Conservation (phyloP, 2,797 vertebrate species). For the Microchirus variegatus region DNA sequence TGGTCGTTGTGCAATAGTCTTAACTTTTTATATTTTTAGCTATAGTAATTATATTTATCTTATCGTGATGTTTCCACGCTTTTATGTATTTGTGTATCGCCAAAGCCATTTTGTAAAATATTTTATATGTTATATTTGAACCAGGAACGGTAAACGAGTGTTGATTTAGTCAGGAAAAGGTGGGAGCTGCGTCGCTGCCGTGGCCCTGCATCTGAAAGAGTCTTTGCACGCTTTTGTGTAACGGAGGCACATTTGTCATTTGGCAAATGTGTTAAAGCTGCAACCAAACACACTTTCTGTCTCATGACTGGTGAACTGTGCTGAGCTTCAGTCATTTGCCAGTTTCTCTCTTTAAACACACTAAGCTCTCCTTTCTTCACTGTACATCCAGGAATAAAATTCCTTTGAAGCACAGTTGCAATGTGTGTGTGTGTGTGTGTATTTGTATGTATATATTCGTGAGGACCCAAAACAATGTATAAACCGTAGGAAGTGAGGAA, state of each 20-base stretch:
- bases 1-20: conserved; percentile 79
- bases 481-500: too few relatives aligned
- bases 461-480: background rate
- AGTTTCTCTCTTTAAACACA: conserved; percentile 19
- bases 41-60: conserved; percentile 63
- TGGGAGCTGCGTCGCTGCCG: conserved; percentile 9
- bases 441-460: too few relatives aligned
- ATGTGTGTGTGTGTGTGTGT: background rate
- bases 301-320: conserved; percentile 10
- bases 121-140: conserved; percentile 57
- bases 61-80: conserved; percentile 45
- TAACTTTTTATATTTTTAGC: conserved; percentile 63
- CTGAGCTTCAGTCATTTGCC: conserved; percentile 21
- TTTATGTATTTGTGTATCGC: conserved; percentile 65
- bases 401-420: conserved; percentile 13
- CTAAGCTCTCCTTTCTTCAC: conserved; percentile 10
- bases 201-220: conserved; percentile 19
- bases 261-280: conserved; percentile 25
- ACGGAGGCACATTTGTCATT: conserved; percentile 21
- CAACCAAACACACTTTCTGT: conserved; percentile 9
- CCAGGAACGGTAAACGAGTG: conserved; percentile 19
- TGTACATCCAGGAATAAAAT: conserved; percentile 46
- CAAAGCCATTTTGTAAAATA: conserved; percentile 69
- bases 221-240: conserved; percentile 36
- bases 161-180: conserved; percentile 10